Conservation (phyloP, 2,113 vertebrate species). For the Sphyrna mokarran region DNA sequence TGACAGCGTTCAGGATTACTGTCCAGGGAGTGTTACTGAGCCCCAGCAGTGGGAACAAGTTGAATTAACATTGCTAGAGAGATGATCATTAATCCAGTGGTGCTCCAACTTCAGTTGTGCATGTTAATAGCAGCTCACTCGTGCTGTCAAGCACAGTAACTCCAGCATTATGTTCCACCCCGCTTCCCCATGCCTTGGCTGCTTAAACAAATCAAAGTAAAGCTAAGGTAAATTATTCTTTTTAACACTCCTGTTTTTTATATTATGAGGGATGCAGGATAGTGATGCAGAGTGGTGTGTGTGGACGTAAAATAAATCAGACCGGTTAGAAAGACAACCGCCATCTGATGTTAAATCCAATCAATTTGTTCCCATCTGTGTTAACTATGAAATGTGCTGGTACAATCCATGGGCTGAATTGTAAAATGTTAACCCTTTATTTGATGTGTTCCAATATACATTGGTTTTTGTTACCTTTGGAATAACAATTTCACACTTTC, state of each 20-base stretch:
- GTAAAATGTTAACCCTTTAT: not conserved
- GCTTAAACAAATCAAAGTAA: not conserved
- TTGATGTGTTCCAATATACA: not conserved
- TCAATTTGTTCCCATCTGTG: not conserved
- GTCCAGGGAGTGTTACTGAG: not conserved
- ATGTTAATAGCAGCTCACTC: not conserved
- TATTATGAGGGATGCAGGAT: too few species aligned
- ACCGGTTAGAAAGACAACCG: not conserved
- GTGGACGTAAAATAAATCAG: not conserved
- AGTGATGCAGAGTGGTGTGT: not conserved
- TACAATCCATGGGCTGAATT: not conserved
- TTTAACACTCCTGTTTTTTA: not conserved
- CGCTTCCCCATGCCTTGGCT: not conserved
- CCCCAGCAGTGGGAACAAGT: not conserved
- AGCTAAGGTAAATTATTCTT: not conserved
- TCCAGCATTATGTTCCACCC: not conserved
- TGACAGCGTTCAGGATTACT: not conserved
- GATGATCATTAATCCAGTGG: conserved; percentile 11
- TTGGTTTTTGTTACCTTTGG: not conserved
- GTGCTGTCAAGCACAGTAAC: not conserved
- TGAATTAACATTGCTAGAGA: not conserved
- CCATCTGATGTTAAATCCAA: not conserved
- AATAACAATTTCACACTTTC: not conserved
- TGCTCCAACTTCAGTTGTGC: not conserved
- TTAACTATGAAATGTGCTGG: not conserved